Percentiles rank a stretch among this genome's conserved stretches.
phyloP scores from a whole-genome alignment of 1,140 invertebrate species.

The Drosophila seguyi region DNA sequence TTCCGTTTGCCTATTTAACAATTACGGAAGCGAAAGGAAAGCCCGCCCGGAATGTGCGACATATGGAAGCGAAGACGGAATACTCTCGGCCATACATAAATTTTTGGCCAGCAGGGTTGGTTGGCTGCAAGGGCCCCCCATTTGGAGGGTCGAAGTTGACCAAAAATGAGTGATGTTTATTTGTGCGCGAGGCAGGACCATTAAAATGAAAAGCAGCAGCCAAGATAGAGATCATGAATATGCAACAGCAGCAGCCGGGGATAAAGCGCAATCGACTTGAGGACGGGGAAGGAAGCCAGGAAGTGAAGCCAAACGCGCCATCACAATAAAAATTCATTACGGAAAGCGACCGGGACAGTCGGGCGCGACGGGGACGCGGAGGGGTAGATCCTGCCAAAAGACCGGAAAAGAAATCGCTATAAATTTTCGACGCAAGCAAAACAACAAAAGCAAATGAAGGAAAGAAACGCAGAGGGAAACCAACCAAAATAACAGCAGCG shows the following conservation, averaged over 20 bases:
- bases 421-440: conserved; percentile 68
- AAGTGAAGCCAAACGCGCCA: conserved; percentile 78
- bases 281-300: conserved; percentile 17
- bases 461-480: conserved; percentile 30
- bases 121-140: background rate
- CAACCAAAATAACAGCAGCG: conserved; percentile 49
- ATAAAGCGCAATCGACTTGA: conserved; percentile 11
- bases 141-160: conserved; percentile 35
- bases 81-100: conserved; percentile 48
- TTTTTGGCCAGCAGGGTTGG: conserved; percentile 26
- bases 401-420: conserved; percentile 78
- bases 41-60: conserved; percentile 27
- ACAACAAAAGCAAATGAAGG: conserved; percentile 30
- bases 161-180: conserved; percentile 76
- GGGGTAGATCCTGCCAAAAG: conserved; percentile 56
- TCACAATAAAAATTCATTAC: conserved; percentile 84
- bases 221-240: conserved; percentile 70
- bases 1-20: conserved; percentile 59
- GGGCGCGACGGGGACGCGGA: conserved; percentile 1
- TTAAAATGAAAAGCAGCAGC: conserved; percentile 60
- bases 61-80: conserved; percentile 55
- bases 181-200: conserved; percentile 56
- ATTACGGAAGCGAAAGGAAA: conserved; percentile 29
- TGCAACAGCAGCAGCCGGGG: conserved; percentile 60
- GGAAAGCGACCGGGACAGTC: conserved; percentile 49